Conservation (phyloP, 2,113 vertebrate species). For the Lampris incognitus region DNA sequence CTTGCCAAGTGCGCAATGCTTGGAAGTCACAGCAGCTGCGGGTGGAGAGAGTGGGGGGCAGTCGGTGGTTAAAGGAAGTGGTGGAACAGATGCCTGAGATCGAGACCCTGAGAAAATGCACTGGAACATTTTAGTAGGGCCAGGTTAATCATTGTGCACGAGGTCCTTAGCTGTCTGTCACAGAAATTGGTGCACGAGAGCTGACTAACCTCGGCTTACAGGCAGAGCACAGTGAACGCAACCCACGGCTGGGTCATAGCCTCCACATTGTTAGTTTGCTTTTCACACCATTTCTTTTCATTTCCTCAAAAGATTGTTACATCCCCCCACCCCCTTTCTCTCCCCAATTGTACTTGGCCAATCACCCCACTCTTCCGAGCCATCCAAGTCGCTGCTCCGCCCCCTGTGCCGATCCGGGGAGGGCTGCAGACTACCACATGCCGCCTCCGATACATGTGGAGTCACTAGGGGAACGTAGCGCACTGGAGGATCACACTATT, state of each 20-base stretch:
- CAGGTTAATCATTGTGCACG: conserved; percentile 80
- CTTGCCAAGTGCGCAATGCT: conserved; percentile 77
- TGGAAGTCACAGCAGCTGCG: conserved; percentile 75
- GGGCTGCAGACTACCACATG: too few species aligned
- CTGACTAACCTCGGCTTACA: conserved; percentile 50
- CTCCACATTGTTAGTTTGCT: too few species aligned
- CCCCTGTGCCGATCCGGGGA: too few species aligned
- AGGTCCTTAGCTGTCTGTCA: conserved; percentile 59
- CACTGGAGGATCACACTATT: too few species aligned
- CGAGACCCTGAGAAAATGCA: conserved; percentile 67
- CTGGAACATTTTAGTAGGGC: conserved; percentile 60
- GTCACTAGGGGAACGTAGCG: too few species aligned
- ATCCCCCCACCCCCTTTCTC: background rate
- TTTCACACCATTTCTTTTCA: too few species aligned
- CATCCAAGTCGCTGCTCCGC: too few species aligned
- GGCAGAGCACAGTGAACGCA: background rate
- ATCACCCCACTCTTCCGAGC: too few species aligned
- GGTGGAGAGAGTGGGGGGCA: conserved; percentile 61
- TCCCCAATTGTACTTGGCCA: too few species aligned
- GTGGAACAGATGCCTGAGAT: conserved; percentile 73
- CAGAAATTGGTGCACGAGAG: conserved; percentile 35
- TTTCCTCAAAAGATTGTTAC: too few species aligned
- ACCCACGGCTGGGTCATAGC: too few species aligned
- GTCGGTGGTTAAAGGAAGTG: conserved; percentile 62
- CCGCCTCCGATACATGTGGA: too few species aligned